Evolutionary conservation across 2,113 vertebrate species (phyloP), one percentile per base, ranked within the genome.

Genomic region (Artemisiospiza belli): DNA sequence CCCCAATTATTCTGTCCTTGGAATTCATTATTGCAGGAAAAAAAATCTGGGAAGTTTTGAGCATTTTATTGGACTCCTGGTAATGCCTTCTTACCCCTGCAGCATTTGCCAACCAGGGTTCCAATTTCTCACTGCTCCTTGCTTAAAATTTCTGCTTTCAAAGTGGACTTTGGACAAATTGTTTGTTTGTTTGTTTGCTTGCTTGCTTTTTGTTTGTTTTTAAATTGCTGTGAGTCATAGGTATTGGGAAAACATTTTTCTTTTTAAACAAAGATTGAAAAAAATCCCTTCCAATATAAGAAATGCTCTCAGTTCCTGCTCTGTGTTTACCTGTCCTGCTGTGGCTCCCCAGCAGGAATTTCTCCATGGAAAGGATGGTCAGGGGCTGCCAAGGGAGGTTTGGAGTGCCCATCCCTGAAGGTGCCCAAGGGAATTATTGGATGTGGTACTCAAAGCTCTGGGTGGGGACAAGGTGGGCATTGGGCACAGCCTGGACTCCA

Each of bases 401-500:
- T 62, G 70, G 70, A 31, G n/a, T 62, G 0, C 24, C 33, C 78
- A 47, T 5, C 11, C 47, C 70, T 35, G 70, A 11, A 62, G 22
- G 20, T 35, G 62, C 0, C 70, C 54, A 8, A 8, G 39, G 54
- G 54, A 30, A 47, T 2, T 5, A 0, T 7, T 75, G 87, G 54
- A 25, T 0, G 22, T 47, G 87, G 10, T 70, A 62, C 79, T 69
- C 30, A 41, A 35, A 0, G 55, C 62, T 22, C 62, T 89, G 62
- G 55, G n/a, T 62, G 47, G 55, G n/a, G 46, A 61, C 61, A 30
- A 4, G 39, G 33, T 17, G 61, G 46, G 54, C 0, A 52, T 31
- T 0, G 0, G 30, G 24, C 47, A 47, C 47, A 62, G 55, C 4
- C 3, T 3, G 78, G n/a, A 10, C 10, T 54, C 0, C 0, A 2